Evolutionary conservation across 35 echinoderm and acorn worm genomes (phyloP).

Genomic region (Diadema setosum): DNA sequence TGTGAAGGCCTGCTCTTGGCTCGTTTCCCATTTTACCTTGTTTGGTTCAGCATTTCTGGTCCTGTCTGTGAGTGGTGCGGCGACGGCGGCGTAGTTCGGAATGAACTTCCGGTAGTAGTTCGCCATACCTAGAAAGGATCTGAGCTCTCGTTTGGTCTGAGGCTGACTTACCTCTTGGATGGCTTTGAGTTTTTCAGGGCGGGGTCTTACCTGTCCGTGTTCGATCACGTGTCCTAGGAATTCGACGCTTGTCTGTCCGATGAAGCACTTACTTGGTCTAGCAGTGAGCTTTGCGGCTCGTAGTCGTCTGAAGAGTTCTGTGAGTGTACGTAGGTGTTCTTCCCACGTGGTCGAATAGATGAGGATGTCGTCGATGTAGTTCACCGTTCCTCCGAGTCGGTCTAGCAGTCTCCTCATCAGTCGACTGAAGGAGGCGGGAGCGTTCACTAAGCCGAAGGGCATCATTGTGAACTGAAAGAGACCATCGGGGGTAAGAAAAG

Average conservation of each 20-base stretch:
- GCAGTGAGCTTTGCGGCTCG: slow-evolving; percentile 1
- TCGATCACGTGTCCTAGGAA: slow-evolving; percentile 57
- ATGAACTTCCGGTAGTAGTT: slow-evolving; percentile 48
- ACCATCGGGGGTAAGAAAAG: too few species aligned
- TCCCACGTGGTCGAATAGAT: slow-evolving; percentile 36
- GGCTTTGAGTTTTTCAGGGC: slow-evolving; percentile 32
- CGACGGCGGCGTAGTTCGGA: slow-evolving; percentile 45
- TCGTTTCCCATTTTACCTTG: not conserved
- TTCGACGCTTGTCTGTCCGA: slow-evolving; percentile 26
- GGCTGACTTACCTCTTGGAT: slow-evolving; percentile 37
- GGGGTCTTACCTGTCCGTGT: not conserved
- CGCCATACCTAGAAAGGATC: too few species aligned
- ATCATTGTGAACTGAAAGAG: too few species aligned
- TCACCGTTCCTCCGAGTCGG: not conserved
- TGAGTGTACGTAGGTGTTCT: not conserved
- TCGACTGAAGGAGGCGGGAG: too few species aligned
- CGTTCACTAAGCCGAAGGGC: too few species aligned
- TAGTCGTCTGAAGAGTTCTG: not conserved
- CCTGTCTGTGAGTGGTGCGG: slow-evolving; percentile 45
- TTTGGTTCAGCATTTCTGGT: slow-evolving; percentile 64
- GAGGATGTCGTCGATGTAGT: slow-evolving; percentile 70
- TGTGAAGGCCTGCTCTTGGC: slow-evolving; percentile 43
- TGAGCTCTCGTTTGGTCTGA: slow-evolving; percentile 21
- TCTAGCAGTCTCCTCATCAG: slow-evolving; percentile 38
- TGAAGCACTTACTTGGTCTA: slow-evolving; percentile 55